These are phyloP conservation scores for Campaea margaritaria DNA, from an alignment of 2,888 invertebrate species.

Conservation along the genomic window DNA sequence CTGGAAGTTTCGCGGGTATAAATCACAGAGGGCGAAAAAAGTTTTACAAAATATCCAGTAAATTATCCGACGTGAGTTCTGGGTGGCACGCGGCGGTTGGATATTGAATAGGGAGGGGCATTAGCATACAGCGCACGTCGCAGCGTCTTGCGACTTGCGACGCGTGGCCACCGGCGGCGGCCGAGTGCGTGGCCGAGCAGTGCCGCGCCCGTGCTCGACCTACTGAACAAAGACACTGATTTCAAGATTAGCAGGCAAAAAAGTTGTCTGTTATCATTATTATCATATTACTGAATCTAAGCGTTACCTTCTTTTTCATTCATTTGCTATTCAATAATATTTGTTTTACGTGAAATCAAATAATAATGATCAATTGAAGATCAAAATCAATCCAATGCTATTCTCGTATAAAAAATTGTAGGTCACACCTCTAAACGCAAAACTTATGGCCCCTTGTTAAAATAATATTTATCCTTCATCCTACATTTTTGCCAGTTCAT, in stretches of 20 bases:
- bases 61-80: constrained; percentile 85
- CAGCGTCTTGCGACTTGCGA: constrained; percentile 68
- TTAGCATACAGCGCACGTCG: constrained; percentile 84
- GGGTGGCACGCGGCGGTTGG: constrained; percentile 83
- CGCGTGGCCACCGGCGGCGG: constrained; percentile 41
- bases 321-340: no score
- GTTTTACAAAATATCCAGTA: constrained; percentile 85
- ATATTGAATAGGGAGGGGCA: constrained; percentile 83
- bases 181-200: constrained; percentile 41
- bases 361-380: neutral
- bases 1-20: constrained; percentile 84
- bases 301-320: no score
- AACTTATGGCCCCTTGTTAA: neutral
- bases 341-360: no score
- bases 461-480: constrained; percentile 49
- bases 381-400: constrained; percentile 30
- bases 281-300: neutral
- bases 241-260: neutral
- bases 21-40: constrained; percentile 85
- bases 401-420: no score
- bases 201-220: constrained; percentile 13
- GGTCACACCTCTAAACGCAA: no score
- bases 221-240: constrained; percentile 11
- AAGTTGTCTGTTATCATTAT: neutral
- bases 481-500: constrained; percentile 71